Evolutionary conservation across 2,888 invertebrate genomes (phyloP).

Genomic region (Hesperia comma): DNA sequence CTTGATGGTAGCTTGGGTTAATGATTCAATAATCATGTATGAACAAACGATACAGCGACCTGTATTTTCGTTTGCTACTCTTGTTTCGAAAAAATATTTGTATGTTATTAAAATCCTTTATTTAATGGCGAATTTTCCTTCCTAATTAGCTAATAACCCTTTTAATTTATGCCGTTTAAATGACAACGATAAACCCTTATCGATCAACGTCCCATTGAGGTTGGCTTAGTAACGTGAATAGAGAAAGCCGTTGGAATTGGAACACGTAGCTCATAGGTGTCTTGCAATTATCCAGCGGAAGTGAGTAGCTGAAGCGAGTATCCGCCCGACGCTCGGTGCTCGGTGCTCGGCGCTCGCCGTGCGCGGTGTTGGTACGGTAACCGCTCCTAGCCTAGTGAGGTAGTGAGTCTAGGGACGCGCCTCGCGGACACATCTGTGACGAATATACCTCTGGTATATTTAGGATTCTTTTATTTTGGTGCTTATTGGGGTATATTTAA

Average conservation of each 20-base stretch:
- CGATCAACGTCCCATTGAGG: too few relatives aligned
- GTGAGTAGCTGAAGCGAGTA: conserved; percentile 76
- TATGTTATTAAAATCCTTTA: too few relatives aligned
- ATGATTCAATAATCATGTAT: too few relatives aligned
- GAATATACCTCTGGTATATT: conserved; percentile 12
- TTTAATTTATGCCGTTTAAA: too few relatives aligned
- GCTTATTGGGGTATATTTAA: too few relatives aligned
- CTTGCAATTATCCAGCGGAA: conserved; percentile 77
- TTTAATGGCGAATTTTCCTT: too few relatives aligned
- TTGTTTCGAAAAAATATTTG: too few relatives aligned
- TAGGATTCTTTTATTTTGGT: conserved; percentile 4
- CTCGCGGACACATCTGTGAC: conserved; percentile 50
- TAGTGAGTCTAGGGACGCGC: conserved; percentile 47
- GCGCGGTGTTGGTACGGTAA: conserved; percentile 30
- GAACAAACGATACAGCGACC: too few relatives aligned
- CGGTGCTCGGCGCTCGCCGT: conserved; percentile 28
- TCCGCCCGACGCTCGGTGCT: conserved; percentile 59
- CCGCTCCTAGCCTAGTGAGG: conserved; percentile 49
- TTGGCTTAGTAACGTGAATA: conserved; percentile 35
- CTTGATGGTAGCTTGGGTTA: too few relatives aligned
- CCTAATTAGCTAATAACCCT: too few relatives aligned
- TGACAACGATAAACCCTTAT: too few relatives aligned
- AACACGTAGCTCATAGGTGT: conserved; percentile 44
- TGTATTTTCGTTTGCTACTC: too few relatives aligned
- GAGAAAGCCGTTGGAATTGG: conserved; percentile 44